Percentiles rank a stretch among this genome's conserved stretches.
Evolutionary conservation across 2,113 vertebrate genomes (phyloP).

Genomic region (Eclectus roratus): DNA sequence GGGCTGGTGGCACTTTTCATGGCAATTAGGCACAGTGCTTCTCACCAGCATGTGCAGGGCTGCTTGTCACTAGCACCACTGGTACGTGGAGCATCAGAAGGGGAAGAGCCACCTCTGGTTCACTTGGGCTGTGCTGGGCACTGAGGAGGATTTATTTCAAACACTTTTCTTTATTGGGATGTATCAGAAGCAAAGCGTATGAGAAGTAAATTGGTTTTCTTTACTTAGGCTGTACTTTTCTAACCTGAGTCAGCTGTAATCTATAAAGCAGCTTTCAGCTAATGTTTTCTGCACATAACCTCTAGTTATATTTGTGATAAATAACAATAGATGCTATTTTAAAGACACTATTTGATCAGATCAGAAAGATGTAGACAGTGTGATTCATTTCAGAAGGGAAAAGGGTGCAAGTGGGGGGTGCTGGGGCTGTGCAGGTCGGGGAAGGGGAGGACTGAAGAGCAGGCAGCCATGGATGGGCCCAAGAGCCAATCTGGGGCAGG

Average conservation of each 20-base stretch:
- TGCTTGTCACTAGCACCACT: accelerated
- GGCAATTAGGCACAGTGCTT: accelerated
- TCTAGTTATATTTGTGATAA: neutral
- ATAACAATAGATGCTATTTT: neutral
- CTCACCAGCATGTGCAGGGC: accelerated
- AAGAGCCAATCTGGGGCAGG: neutral
- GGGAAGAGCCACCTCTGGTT: neutral
- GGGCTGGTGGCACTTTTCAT: neutral
- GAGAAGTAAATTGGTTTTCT: neutral
- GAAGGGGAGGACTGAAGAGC: neutral
- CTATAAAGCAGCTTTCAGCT: neutral
- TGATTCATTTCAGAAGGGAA: neutral
- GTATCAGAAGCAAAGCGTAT: neutral
- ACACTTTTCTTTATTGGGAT: neutral
- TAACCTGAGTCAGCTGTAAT: neutral
- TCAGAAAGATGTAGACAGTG: neutral
- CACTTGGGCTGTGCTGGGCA: neutral
- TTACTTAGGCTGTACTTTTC: neutral
- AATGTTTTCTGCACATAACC: neutral
- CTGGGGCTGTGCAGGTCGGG: neutral
- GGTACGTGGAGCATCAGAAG: accelerated
- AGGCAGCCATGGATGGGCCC: neutral
- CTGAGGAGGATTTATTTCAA: neutral
- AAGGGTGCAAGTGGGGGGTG: accelerated
- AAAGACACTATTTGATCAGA: neutral